A percentile compares a stretch with the other conserved stretches of the same genome.
phyloP scores from a whole-genome alignment of 2,888 invertebrate species.

The Drosophila fungiperda region DNA sequence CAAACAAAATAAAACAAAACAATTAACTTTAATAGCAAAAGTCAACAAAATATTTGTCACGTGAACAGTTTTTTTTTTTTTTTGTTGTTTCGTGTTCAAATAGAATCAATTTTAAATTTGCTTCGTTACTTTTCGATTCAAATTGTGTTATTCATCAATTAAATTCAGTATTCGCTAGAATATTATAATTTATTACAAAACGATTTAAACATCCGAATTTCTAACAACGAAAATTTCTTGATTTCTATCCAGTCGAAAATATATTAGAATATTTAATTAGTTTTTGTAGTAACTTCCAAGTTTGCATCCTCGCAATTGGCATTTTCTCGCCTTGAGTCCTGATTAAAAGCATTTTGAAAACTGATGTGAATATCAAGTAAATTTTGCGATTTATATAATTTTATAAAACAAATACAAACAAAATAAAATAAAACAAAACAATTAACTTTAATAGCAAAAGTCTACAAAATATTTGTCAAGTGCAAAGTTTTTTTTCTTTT shows the following conservation, averaged over 20 bases:
- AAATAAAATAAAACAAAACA: no score
- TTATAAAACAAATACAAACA: not conserved
- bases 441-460: not conserved
- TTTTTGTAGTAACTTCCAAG: not conserved
- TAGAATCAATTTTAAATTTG: not conserved
- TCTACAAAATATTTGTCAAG: no score
- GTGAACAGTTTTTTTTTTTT: not conserved
- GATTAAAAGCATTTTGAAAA: not conserved
- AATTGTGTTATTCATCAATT: not conserved
- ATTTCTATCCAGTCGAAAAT: not conserved
- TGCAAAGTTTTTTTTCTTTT: not conserved
- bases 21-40: not conserved
- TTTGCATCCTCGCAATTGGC: not conserved
- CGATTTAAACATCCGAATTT: not conserved
- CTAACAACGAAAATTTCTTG: not conserved
- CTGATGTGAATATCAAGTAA: not conserved
- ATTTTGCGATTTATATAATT: not conserved
- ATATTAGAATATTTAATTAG: not conserved
- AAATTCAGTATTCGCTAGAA: not conserved
- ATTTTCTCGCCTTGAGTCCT: not conserved
- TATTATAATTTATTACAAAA: not conserved
- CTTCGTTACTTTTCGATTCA: not conserved
- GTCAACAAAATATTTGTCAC: slow-evolving; percentile 2
- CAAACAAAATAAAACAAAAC: not conserved
- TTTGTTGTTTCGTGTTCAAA: not conserved